Base-by-base conservation (phyloP, 2,888 invertebrate species). In the Sinelater perroti region DNA sequence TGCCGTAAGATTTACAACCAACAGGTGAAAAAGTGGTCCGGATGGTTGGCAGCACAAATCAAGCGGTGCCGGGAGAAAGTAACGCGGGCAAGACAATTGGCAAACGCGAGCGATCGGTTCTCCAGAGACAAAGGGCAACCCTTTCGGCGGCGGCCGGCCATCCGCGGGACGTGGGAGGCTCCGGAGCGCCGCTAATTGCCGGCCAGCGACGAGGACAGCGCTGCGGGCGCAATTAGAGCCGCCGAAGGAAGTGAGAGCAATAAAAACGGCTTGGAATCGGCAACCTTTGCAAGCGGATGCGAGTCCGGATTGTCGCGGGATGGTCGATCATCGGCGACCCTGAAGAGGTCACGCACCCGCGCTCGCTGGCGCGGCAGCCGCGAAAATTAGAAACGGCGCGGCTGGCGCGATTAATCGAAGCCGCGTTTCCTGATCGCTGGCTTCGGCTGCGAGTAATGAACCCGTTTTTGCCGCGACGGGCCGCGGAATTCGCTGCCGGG, bases 341-440 rank as follows among this genome's bases (percentile, higher is more conserved):
- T 67, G 67, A 61, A 66, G 62, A 67, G 68, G 68, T 68, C 68
- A 68, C 66, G 59, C 64, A 68, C 68, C 67, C 67, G 65, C 66
- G 61, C 57, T 40, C 36, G 31, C 24, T 44, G 50, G 18, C 26
- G 38, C 38, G 36, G 40, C 47, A 52, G 33, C 31, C 52, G 58
- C 58, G 53, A 58, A 58, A 58, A 58, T 58, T 58, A 58, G 58
- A 58, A 53, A 53, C 49, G 58, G 44, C 47, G 40, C 18, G 40
- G 53, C 38, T 38, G 53, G 47, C 57, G 30, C 40, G 40, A 47
- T 53, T 54, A 60, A 60, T 45, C 31, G 17, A 55, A 49, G 40
- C 35, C 44, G 21, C 31, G 44, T 47, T 53, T 58, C 58, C 53
- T 42, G 36, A 50, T 50, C 42, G 26, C 47, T 38, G 46, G 24